Percentiles rank a stretch among this genome's conserved stretches.
Conservation (phyloP, 2,113 vertebrate genomes). For the Myxocyprinus asiaticus region DNA sequence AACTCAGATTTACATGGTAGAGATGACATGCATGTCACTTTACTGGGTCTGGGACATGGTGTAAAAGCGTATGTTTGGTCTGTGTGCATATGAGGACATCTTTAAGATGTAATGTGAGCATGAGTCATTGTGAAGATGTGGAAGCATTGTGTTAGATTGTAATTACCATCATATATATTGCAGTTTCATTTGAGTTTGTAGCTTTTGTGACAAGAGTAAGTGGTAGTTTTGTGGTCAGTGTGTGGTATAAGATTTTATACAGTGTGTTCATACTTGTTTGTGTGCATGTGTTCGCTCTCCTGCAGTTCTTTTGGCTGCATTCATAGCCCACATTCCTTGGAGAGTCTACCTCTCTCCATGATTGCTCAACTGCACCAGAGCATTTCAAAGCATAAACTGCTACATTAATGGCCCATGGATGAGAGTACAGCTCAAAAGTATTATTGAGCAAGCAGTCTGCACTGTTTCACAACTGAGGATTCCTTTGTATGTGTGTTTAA, state of each 20-base stretch:
- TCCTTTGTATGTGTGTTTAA: neutral
- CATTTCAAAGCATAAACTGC: conserved; percentile 48
- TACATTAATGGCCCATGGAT: conserved; percentile 32
- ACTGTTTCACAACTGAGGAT: conserved; percentile 37
- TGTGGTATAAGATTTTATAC: conserved; percentile 38
- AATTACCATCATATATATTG: neutral
- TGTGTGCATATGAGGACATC: neutral
- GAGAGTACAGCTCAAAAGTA: neutral
- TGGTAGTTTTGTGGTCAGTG: neutral
- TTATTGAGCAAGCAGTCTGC: conserved; percentile 33
- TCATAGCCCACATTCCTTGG: conserved; percentile 49
- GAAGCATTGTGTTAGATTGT: neutral
- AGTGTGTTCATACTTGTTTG: conserved; percentile 39
- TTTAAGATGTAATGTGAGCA: neutral
- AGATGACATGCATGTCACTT: too few relatives aligned
- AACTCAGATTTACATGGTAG: too few relatives aligned
- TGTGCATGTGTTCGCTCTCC: conserved; percentile 47
- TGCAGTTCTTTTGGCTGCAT: conserved; percentile 52
- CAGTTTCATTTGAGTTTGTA: conserved; percentile 17
- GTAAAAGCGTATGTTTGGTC: neutral
- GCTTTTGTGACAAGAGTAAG: neutral
- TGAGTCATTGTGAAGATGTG: conserved; percentile 5
- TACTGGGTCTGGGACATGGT: too few relatives aligned
- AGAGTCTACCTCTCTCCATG: conserved; percentile 45
- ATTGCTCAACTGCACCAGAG: conserved; percentile 58